These are phyloP conservation scores for Epinephelus coioides DNA, from an alignment of 2,797 vertebrate genomes.

Conservation along the genomic window DNA sequence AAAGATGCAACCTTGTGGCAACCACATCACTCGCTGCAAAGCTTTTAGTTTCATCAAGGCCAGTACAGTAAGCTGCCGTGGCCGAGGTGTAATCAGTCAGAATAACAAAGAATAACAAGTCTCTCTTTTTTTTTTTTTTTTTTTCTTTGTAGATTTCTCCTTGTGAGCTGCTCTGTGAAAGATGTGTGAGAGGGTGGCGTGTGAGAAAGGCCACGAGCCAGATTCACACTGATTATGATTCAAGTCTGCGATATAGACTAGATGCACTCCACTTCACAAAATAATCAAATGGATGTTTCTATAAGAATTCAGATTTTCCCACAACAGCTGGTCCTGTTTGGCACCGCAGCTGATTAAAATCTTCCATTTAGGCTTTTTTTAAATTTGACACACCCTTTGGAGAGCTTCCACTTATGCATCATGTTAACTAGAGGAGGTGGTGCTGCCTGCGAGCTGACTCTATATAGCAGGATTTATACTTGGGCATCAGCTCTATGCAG, in stretches of 20 bases:
- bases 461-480: too few relatives aligned
- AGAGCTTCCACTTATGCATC: background rate
- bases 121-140: background rate
- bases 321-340: background rate
- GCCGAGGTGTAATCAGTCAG: background rate
- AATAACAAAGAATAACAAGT: background rate
- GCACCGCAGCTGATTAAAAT: background rate
- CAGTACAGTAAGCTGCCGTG: background rate
- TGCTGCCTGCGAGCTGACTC: too few relatives aligned
- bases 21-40: background rate
- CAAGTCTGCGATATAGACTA: conserved; percentile 7
- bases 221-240: conserved; percentile 27
- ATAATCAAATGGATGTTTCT: background rate
- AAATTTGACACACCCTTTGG: conserved; percentile 6
- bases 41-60: conserved; percentile 28
- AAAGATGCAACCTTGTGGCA: conserved; percentile 33
- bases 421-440: background rate
- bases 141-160: background rate
- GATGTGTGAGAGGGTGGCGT: background rate
- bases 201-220: conserved; percentile 21
- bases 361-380: background rate
- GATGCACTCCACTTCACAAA: background rate
- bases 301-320: background rate
- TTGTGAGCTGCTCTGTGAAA: background rate
- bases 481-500: too few relatives aligned